These are phyloP conservation scores for Pagetopsis macropterus DNA, from an alignment of 2,797 vertebrate species.

Conservation along the genomic window DNA sequence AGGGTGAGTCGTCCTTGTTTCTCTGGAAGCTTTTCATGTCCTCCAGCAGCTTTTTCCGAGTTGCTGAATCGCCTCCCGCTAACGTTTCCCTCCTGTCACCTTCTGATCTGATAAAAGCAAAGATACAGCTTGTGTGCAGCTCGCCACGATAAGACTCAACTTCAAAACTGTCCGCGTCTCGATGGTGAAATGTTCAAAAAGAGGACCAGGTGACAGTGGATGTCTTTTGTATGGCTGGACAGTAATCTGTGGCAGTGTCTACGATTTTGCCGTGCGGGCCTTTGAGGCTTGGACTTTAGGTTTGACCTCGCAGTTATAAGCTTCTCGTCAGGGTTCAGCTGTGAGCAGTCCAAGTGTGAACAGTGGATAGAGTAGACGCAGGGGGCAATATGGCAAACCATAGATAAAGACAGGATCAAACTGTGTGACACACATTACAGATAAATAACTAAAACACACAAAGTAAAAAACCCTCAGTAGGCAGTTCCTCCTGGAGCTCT, in stretches of 20 bases:
- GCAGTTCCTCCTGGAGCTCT: neutral
- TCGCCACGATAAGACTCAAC: slow-evolving; percentile 56
- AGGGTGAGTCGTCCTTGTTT: slow-evolving; percentile 27
- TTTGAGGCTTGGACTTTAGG: slow-evolving; percentile 61
- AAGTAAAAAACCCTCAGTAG: slow-evolving; percentile 22
- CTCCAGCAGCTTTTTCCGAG: slow-evolving; percentile 53
- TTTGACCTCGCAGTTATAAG: slow-evolving; percentile 62
- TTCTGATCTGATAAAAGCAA: slow-evolving; percentile 67
- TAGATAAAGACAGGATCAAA: slow-evolving; percentile 64
- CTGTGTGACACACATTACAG: slow-evolving; percentile 17
- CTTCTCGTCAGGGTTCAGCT: slow-evolving; percentile 44
- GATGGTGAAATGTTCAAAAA: slow-evolving; percentile 22
- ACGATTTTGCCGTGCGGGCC: slow-evolving; percentile 7
- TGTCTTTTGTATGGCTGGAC: slow-evolving; percentile 50
- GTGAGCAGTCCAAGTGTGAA: slow-evolving; percentile 32
- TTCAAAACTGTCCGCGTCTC: slow-evolving; percentile 35
- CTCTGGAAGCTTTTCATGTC: slow-evolving; percentile 56
- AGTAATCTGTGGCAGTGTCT: slow-evolving; percentile 49
- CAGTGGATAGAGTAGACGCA: slow-evolving; percentile 46
- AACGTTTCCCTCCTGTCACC: slow-evolving; percentile 47
- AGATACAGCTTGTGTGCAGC: slow-evolving; percentile 50
- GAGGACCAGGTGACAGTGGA: slow-evolving; percentile 19
- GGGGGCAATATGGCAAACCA: slow-evolving; percentile 23
- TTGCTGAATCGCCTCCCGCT: slow-evolving; percentile 59
- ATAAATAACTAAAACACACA: slow-evolving; percentile 19